Percentiles rank a stretch among this genome's conserved stretches.
Evolutionary conservation across 2,888 invertebrate species (phyloP).

Genomic region (Eupithecia exiguata): DNA sequence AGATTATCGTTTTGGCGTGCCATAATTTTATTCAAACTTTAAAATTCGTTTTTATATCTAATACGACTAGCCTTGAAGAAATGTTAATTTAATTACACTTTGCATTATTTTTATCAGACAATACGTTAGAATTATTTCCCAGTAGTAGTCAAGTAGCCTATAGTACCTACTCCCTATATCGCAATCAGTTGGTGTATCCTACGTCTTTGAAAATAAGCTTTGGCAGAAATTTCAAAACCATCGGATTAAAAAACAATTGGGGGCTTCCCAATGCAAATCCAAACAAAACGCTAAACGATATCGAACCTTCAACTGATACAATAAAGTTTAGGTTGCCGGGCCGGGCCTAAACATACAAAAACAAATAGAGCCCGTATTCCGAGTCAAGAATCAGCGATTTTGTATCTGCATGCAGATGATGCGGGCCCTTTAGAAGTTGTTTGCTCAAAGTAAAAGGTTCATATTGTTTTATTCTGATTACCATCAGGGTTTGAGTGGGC

Average conservation of each 20-base stretch:
- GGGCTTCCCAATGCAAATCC: neutral
- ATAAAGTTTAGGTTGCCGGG: constrained; percentile 7
- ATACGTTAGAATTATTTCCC: too few species aligned
- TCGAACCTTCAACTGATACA: neutral
- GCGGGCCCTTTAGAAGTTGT: constrained; percentile 23
- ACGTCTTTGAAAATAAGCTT: neutral
- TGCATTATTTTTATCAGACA: too few species aligned
- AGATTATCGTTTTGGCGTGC: too few species aligned
- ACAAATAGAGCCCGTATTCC: constrained; percentile 4
- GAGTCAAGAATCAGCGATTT: constrained; percentile 22
- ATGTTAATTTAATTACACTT: too few species aligned
- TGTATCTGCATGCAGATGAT: constrained; percentile 30
- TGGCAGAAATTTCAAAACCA: neutral
- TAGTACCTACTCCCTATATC: neutral
- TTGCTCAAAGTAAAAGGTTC: constrained; percentile 10
- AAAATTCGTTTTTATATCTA: too few species aligned
- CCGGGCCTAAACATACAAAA: constrained; percentile 2
- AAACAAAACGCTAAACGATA: constrained; percentile 2
- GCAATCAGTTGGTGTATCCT: neutral
- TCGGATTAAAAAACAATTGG: neutral
- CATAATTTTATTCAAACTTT: too few species aligned
- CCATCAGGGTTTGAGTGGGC: neutral
- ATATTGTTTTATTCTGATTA: constrained; percentile 4
- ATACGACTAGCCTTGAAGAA: too few species aligned
- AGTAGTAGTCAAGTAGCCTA: too few species aligned